Evolutionary conservation across 2,113 vertebrate species (phyloP).

Genomic region (Elaphurus davidianus): DNA sequence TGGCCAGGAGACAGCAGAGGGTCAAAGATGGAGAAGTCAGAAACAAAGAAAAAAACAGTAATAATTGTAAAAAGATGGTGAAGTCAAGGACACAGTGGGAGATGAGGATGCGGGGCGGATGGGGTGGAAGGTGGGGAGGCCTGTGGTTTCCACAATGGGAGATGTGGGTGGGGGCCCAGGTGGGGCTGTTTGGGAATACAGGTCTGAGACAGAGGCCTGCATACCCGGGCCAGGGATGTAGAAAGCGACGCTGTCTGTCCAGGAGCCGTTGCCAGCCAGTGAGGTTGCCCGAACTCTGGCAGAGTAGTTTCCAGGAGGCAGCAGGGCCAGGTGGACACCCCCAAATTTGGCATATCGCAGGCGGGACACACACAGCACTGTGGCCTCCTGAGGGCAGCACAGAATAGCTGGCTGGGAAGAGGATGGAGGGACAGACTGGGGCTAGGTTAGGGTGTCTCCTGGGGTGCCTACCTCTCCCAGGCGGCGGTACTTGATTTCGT

Average conservation of each 20-base stretch:
- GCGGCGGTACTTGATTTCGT: conserved; percentile 86
- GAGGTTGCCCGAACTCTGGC: conserved; percentile 86
- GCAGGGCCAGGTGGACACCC: conserved; percentile 80
- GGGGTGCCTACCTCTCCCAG: conserved; percentile 79
- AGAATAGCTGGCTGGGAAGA: background rate
- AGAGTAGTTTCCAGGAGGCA: conserved; percentile 85
- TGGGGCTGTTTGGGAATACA: background rate
- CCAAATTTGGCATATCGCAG: conserved; percentile 82
- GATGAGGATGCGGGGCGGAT: no score
- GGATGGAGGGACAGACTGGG: background rate
- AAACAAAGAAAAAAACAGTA: background rate
- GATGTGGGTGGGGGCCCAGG: background rate
- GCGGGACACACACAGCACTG: conserved; percentile 84
- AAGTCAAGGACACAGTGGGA: background rate
- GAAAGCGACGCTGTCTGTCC: conserved; percentile 83
- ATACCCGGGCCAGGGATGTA: conserved; percentile 83
- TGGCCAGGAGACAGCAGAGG: background rate
- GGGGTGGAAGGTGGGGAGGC: background rate
- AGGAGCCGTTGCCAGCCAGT: conserved; percentile 84
- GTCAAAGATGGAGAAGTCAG: background rate
- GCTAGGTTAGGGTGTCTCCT: rapidly evolving
- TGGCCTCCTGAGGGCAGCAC: conserved; percentile 77
- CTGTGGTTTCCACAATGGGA: background rate
- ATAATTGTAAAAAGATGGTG: background rate
- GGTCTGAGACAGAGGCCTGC: background rate